Conservation (phyloP, 2,888 invertebrate species). For the Cephalotes varians region DNA sequence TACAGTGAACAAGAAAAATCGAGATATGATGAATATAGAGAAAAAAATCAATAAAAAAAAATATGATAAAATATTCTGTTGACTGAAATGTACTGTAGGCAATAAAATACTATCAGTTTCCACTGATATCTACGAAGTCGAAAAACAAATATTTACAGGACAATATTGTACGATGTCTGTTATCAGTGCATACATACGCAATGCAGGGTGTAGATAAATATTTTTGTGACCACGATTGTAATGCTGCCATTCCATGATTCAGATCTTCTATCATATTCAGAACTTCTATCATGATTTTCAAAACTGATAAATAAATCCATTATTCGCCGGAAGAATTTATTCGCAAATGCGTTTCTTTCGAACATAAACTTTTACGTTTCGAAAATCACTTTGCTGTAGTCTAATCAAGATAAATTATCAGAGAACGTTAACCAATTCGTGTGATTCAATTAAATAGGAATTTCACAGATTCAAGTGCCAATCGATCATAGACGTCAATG, state of each 20-base stretch:
- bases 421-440: constrained; percentile 10
- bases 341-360: not conserved
- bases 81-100: constrained; percentile 2
- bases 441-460: constrained; percentile 30
- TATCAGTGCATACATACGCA: constrained; percentile 51
- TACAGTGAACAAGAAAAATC: constrained; percentile 15
- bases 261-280: constrained; percentile 33
- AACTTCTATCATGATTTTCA: not conserved
- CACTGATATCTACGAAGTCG: constrained; percentile 47
- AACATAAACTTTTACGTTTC: not conserved
- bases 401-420: constrained; percentile 16
- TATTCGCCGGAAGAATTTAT: not conserved
- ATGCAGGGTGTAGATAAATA: constrained; percentile 51
- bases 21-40: not conserved
- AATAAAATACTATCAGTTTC: constrained; percentile 15
- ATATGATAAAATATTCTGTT: constrained; percentile 26
- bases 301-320: constrained; percentile 11
- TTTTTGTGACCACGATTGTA: constrained; percentile 50
- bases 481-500: constrained; percentile 31
- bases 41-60: constrained; percentile 29
- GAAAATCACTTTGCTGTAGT: not conserved
- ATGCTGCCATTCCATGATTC: constrained; percentile 43
- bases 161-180: constrained; percentile 53
- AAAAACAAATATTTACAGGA: constrained; percentile 62
- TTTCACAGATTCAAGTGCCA: constrained; percentile 34